Base-by-base conservation (phyloP, 2,888 invertebrate genomes). In the Sinelater perroti region DNA sequence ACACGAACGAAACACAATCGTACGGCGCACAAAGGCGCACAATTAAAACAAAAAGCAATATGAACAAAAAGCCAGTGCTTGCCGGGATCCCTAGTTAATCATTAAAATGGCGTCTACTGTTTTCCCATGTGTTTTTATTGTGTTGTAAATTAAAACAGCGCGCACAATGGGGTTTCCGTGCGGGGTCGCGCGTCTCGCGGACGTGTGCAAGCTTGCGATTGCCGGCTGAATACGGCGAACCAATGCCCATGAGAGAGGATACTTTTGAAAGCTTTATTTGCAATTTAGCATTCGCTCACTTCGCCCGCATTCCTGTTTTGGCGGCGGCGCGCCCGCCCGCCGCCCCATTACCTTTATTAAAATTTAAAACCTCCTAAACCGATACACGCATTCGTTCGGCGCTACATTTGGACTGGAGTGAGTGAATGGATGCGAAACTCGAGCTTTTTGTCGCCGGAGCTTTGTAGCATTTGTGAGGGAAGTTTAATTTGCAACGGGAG, bases 111-210 rank as follows among this genome's bases (percentile, higher is more conserved):
- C 79, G 78, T 78, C 79, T 77, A 78, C 78, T 78, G 78, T 79
- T 79, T 77, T 79, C 79, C 79, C 79, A 78, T 78, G 79, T 79
- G 79, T 79, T 79, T 79, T 79, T 78, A 79, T 79, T 79, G 78
- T 79, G 75, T 76, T 77, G 77, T 75, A 79, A 78, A 79, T 78
- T 78, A 78, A 79, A 79, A 78, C 76, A 75, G 74, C 72, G 72
- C 54, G 63, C 66, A 78, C 78, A 78, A 78, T 75, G 73, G 72
- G 71, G 70, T 69, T 73, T 74, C 73, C 73, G 74, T 69, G 73
- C 70, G 69, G 70, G 67, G 71, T 70, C 70, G 68, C 65, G 65
- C 66, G 66, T 63, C 67, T 50, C 58, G 64, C 69, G 71, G 67
- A 73, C 72, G 74, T 75, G 74, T 74, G 75, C 74, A 71, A 71